Conservation (phyloP, 1,140 invertebrate genomes). For the Temnothorax curvispinosus region DNA sequence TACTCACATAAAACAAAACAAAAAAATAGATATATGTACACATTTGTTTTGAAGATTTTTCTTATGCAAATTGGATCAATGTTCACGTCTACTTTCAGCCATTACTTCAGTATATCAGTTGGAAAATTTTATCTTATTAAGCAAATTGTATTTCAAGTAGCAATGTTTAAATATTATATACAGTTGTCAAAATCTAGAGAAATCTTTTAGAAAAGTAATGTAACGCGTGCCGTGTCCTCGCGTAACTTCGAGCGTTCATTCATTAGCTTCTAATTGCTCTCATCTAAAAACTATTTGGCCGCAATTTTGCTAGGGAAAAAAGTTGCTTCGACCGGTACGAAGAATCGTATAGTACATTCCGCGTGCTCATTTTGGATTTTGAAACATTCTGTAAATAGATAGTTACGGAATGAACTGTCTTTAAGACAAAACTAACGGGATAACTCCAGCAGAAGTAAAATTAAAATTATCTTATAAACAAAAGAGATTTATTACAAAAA, state of each 20-base stretch:
- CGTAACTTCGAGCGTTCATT: background rate
- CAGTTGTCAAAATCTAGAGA: background rate
- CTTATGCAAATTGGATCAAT: background rate
- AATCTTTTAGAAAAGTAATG: background rate
- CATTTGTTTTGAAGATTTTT: background rate
- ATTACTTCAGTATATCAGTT: background rate
- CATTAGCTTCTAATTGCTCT: background rate
- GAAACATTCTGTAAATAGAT: too few relatives aligned
- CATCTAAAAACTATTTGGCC: background rate
- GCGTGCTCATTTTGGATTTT: too few relatives aligned
- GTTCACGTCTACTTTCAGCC: background rate
- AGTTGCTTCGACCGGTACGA: too few relatives aligned
- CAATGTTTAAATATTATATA: background rate
- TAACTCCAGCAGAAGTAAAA: too few relatives aligned
- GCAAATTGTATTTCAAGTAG: background rate
- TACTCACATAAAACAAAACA: too few relatives aligned
- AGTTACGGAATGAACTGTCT: too few relatives aligned
- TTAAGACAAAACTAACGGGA: too few relatives aligned
- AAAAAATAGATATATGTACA: background rate
- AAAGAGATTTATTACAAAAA: too few relatives aligned
- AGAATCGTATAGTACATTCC: too few relatives aligned
- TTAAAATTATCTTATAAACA: too few relatives aligned
- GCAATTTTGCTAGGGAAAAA: too few relatives aligned
- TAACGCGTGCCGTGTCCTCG: background rate
- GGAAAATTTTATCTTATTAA: background rate